These are phyloP conservation scores for Eublepharis macularius DNA, from an alignment of 2,113 vertebrate species.

Conservation along the genomic window DNA sequence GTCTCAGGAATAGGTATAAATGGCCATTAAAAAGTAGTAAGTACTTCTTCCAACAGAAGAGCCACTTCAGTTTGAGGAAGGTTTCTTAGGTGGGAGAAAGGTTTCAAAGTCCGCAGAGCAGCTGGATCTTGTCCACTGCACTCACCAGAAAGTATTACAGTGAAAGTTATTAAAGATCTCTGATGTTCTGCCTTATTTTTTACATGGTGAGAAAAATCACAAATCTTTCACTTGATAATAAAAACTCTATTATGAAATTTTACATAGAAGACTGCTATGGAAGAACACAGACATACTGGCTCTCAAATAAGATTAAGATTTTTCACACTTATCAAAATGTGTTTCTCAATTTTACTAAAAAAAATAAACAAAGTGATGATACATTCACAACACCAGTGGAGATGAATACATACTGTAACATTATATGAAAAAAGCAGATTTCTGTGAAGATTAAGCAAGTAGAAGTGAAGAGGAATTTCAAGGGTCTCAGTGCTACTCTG, in stretches of 20 bases:
- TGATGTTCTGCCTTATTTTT: background rate
- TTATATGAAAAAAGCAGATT: too few relatives aligned
- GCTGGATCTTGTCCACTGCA: background rate
- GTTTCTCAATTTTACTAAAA: background rate
- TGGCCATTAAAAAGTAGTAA: background rate
- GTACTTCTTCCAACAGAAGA: too few relatives aligned
- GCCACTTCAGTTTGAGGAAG: too few relatives aligned
- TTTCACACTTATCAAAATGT: too few relatives aligned
- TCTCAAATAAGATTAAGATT: background rate
- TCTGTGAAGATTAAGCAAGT: too few relatives aligned
- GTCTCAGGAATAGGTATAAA: background rate
- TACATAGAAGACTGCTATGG: background rate
- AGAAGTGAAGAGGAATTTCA: background rate
- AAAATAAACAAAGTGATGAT: background rate
- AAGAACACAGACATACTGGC: background rate
- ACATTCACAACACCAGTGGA: background rate
- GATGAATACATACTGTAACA: background rate
- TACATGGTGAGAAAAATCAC: background rate
- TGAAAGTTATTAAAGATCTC: background rate
- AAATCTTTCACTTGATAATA: background rate
- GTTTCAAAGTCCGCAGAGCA: too few relatives aligned
- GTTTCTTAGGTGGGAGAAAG: too few relatives aligned
- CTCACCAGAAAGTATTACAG: background rate
- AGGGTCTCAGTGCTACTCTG: background rate
- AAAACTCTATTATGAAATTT: background rate